Base-by-base conservation (phyloP, 37 sponge, comb jelly and placozoan species). In the Axinella damicornis region DNA sequence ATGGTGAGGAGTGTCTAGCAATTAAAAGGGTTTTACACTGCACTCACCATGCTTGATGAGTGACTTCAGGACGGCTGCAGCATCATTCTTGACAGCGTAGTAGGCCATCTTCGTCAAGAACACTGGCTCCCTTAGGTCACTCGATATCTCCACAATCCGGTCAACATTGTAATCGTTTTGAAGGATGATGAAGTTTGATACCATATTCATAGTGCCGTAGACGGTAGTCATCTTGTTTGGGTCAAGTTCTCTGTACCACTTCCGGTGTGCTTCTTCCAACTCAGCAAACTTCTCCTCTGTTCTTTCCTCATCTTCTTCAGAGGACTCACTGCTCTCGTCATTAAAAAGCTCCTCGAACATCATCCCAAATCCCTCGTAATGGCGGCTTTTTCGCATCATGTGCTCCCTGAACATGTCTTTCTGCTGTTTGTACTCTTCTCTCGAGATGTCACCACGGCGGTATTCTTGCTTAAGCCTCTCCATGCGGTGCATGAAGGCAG, bases 51-150 rank as follows among this genome's bases (percentile, higher is more conserved):
- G 33, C 34, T 65, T 65, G 31, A 65, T 65, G 5, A 65, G 66
- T 34, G 33, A 31, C 66, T 65, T 65, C 34, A 65, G 33, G 16
- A 34, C 34, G 0, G 66, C 31, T 1, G 66, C 32, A 31, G 31
- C 32, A 31, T 24, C 34, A 31, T 34, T 34, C 66, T 34, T 65
- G 66, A 65, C 66, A 31, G 66, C 66, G 14, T 34, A 16, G 27
- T 65, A 34, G 15, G 34, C 31, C 66, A 65, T 65, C 66, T 65
- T 65, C 31, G 66, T 17, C 30, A 65, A 16, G 33, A 65, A 65
- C 0, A 65, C 66, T 15, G 66, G 66, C 27, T 65, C 66, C 31
- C 34, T 65, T 34, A 65, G 33, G 27, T 19, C 31, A 34, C 34
- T 34, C 15, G 66, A 34, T 34, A 65, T 65, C 0, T 31, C 66